These are phyloP conservation scores for Myopa testacea DNA, from an alignment of 2,888 invertebrate species.

Conservation along the genomic window DNA sequence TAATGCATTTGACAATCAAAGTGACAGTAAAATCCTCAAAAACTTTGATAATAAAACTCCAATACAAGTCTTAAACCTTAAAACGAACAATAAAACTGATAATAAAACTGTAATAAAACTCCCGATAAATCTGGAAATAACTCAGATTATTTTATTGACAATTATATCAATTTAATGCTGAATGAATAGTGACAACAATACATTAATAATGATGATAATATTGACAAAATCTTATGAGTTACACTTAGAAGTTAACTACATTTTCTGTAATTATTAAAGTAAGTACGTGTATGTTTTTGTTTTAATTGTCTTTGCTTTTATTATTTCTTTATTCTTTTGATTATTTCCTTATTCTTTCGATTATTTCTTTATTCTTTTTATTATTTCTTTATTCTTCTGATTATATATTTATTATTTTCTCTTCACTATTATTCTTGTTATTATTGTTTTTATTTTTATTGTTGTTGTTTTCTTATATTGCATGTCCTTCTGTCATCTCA, in stretches of 20 bases:
- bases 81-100: background rate
- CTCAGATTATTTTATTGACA: background rate
- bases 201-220: background rate
- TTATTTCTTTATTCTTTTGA: background rate
- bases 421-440: background rate
- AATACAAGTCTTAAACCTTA: too few relatives aligned
- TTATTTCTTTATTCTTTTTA: background rate
- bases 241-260: too few relatives aligned
- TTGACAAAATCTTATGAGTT: background rate
- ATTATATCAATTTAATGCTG: background rate
- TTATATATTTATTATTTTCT: background rate
- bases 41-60: background rate
- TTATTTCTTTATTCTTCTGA: background rate
- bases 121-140: background rate
- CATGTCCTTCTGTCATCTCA: constrained; percentile 14
- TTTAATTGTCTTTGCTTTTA: background rate
- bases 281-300: background rate
- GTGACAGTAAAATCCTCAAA: background rate
- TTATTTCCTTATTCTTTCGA: background rate
- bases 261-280: too few relatives aligned
- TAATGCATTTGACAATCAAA: background rate
- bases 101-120: background rate
- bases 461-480: constrained; percentile 1
- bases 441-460: background rate
- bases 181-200: background rate